phyloP scores from a whole-genome alignment of 1,140 invertebrate genomes.

The Sminthurides bifidus region DNA sequence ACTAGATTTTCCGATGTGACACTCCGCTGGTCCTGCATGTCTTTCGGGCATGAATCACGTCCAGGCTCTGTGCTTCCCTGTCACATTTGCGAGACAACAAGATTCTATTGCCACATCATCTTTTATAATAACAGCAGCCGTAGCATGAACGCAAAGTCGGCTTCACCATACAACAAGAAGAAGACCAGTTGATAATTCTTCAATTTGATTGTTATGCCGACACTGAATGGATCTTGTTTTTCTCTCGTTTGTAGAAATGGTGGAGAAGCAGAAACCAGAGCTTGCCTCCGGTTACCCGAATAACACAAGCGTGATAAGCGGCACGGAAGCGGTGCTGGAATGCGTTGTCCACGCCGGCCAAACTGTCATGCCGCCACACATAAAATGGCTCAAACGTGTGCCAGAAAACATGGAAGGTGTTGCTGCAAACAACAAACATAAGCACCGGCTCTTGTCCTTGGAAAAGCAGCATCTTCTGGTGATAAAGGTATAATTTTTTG shows the following conservation, averaged over 20 bases:
- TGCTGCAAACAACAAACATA: neutral
- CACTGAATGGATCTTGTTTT: neutral
- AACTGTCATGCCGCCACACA: conserved; percentile 26
- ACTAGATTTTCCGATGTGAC: too few species aligned
- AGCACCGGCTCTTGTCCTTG: conserved; percentile 21
- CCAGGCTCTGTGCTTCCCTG: too few species aligned
- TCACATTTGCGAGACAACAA: too few species aligned
- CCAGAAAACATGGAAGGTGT: conserved; percentile 9
- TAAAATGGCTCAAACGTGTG: conserved; percentile 30
- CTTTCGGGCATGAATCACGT: too few species aligned
- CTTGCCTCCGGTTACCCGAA: conserved; percentile 23
- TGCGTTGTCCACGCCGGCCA: conserved; percentile 20
- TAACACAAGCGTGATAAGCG: conserved; percentile 23
- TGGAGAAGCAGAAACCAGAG: conserved; percentile 24
- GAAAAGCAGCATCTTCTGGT: conserved; percentile 30
- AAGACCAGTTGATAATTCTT: neutral
- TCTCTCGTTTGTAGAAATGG: conserved; percentile 19
- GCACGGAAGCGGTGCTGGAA: conserved; percentile 28
- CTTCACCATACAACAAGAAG: too few species aligned
- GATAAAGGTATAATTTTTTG: conserved; percentile 22
- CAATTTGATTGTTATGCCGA: conserved; percentile 1
- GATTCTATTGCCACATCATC: too few species aligned
- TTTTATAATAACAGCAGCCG: conserved; percentile 1
- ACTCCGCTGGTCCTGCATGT: too few species aligned
- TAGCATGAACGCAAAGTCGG: too few species aligned